Evolutionary conservation across 1,140 invertebrate genomes (phyloP), one percentile per base, ranked within the genome.

Genomic region (Drosophila sproati): DNA sequence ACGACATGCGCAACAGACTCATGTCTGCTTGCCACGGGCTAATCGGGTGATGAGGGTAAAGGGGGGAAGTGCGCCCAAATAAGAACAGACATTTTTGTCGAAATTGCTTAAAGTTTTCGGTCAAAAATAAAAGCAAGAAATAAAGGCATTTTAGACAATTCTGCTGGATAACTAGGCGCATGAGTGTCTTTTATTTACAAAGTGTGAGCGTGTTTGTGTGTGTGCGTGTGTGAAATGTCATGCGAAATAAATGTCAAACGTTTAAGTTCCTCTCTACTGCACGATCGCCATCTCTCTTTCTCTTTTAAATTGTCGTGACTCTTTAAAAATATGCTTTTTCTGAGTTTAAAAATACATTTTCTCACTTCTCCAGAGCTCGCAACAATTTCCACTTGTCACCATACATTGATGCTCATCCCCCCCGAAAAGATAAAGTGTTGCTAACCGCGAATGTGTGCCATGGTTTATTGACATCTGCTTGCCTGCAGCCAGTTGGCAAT

Each of bases 331-430:
- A 78, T 66, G 48, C 47, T 47, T 63, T 67, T 67, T 47, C 20
- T 20, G 20, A 20, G 20, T 20, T 83, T 82, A 82, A 80, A 87
- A 83, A 87, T 83, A 87, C 73, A 83, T 77, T 68, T 35, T 41
- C 45, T 29, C 52, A 41, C 57, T 67, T 41, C 45, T 77, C 69
- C 77, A 77, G 68, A 4, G 56, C 31, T 50, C 35, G 37, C 67
- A 63, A 73, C 80, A 80, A 77, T 73, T 86, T 88, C 70, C 80
- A 83, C 85, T 87, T 87, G 85, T 89, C 77, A 87, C 80, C 77
- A 87, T 77, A 66, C 83, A 83, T 81, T 50, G 47, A 81, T 74
- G 69, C 72, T 60, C 39, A 59, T 66, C 62, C 39, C 35, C 47
- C 37, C 45, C 59, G 31, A 45, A 37, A 37, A 56, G 39, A 45